phyloP scores from a whole-genome alignment of 1,140 invertebrate species.

The Chelonus insularis region DNA sequence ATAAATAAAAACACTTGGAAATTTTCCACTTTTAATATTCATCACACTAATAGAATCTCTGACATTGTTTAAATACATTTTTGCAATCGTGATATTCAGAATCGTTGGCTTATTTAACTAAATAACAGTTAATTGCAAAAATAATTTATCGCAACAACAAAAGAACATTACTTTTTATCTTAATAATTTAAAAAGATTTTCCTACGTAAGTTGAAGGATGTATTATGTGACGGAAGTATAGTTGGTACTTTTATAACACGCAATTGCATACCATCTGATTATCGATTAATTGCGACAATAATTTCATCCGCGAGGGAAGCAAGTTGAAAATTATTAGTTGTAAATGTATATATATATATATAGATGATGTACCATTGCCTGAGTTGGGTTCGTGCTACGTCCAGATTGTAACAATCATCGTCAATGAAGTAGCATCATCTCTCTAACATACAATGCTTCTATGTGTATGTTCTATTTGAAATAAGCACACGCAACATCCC shows the following conservation, averaged over 20 bases:
- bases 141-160: too few species aligned
- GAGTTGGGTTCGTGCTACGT: background rate
- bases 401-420: constrained; percentile 25
- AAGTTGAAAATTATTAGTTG: background rate
- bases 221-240: background rate
- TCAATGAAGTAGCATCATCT: constrained; percentile 10
- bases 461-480: background rate
- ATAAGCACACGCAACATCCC: constrained; percentile 10
- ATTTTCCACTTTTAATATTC: too few species aligned
- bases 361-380: constrained; percentile 3
- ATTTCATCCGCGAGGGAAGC: background rate
- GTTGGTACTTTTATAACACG: background rate
- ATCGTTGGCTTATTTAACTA: too few species aligned
- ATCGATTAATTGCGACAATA: constrained; percentile 1
- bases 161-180: too few species aligned
- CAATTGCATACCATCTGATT: constrained; percentile 1
- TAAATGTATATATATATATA: background rate
- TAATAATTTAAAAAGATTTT: too few species aligned
- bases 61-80: too few species aligned
- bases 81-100: too few species aligned
- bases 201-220: too few species aligned
- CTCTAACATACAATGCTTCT: background rate
- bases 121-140: too few species aligned
- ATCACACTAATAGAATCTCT: too few species aligned
- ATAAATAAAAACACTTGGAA: too few species aligned